Base-by-base conservation (phyloP, 2,888 invertebrate species). In the Agrilus cyanescens region DNA sequence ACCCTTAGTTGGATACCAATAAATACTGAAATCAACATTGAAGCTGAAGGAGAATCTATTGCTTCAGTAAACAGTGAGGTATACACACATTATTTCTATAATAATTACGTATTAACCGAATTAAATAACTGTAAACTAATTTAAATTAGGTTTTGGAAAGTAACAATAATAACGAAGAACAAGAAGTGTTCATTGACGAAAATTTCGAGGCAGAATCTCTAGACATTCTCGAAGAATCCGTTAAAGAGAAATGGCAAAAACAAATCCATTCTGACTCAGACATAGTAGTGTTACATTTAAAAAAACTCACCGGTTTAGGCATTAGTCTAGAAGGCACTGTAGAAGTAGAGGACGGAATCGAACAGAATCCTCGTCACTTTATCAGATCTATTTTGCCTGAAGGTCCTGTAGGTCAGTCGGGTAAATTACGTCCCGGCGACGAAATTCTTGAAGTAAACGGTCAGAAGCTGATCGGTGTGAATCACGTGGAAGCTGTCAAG, bases 301-400 rank as follows among this genome's bases (percentile, higher is more conserved):
- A 82, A 57, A 95, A 95, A 72, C 80, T 94, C 57, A 85, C 83
- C 58, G 97, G 94, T 40, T 76, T 98, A 50, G 97, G 97, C 4
- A 95, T 98, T 57, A 96, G 94, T 65, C 74, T 97, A 50, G 96
- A 97, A 70, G 97, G 98, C 29, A 98, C 97, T 0, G 97, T 96
- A 12, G 97, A 98, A 62, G 95, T 98, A 16, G 96, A 97, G 69
- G 86, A 89, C 55, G 98, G 97, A 3, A 80, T 87, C 53, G 97
- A 98, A 71, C 82, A 95, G 32, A 78, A 95, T 54, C 97, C 98
- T n/a, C 96, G 96, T 70, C 97, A 97, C 70, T 97, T 94, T 63
- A 96, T 98, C 57, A 79, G 97, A 52, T 91, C 93, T 29, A 94
- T 98, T 53, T 75, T 96, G 46, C 86, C 90, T 7, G 93, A 96